These are phyloP conservation scores for Trachelus troglodyta DNA, from an alignment of 2,888 invertebrate genomes.

Conservation along the genomic window DNA sequence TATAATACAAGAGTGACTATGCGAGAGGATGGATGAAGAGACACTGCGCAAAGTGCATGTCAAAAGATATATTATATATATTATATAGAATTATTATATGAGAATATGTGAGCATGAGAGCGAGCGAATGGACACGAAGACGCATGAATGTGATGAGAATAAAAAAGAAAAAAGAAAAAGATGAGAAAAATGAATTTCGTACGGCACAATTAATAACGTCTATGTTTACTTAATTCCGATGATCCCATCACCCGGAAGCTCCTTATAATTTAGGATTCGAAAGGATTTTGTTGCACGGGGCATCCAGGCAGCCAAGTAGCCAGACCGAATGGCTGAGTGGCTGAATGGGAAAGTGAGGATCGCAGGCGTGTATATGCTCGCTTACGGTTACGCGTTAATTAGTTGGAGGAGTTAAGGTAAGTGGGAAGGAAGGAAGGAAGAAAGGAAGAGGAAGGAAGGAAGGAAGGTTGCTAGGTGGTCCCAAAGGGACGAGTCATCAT, in stretches of 20 bases:
- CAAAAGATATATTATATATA: too few relatives aligned
- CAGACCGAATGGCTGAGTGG: conserved; percentile 6
- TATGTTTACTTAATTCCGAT: too few relatives aligned
- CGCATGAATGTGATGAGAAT: conserved; percentile 1
- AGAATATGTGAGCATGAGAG: too few relatives aligned
- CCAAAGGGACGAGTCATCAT: conserved; percentile 62
- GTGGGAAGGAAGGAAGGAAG: neutral
- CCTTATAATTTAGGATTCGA: conserved; percentile 10
- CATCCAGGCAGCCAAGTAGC: conserved; percentile 1
- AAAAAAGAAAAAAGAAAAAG: conserved; percentile 10
- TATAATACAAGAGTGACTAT: too few relatives aligned
- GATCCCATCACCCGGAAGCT: too few relatives aligned
- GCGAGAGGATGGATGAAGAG: too few relatives aligned
- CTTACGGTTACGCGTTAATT: conserved; percentile 51
- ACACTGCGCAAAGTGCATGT: too few relatives aligned
- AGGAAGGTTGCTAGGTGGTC: conserved; percentile 46
- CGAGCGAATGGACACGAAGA: too few relatives aligned
- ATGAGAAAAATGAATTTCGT: conserved; percentile 17
- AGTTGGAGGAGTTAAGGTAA: conserved; percentile 38
- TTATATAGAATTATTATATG: too few relatives aligned
- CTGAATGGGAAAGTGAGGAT: neutral
- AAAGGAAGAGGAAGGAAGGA: neutral
- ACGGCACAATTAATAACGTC: too few relatives aligned
- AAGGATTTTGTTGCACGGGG: conserved; percentile 27
- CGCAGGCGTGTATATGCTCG: conserved; percentile 5